phyloP scores from a whole-genome alignment of 2,888 invertebrate genomes.

The Brachyptera putata region DNA sequence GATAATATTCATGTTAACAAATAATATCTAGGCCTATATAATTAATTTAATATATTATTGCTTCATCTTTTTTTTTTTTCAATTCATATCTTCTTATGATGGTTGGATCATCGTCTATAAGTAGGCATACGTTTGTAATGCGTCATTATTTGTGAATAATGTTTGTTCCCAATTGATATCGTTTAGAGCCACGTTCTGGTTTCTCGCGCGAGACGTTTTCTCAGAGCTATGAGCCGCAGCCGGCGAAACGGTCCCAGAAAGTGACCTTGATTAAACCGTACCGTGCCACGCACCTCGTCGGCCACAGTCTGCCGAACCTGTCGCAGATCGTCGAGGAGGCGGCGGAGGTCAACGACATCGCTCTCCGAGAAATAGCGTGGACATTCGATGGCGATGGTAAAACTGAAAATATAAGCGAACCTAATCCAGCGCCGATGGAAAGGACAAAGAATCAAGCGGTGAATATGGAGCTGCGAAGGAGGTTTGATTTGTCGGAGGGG shows the following conservation, averaged over 20 bases:
- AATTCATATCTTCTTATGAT: no score
- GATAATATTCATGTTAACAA: no score
- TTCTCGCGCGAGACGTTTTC: background rate
- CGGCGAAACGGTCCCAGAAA: background rate
- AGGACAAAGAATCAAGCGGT: background rate
- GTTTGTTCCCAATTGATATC: no score
- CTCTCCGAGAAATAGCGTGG: background rate
- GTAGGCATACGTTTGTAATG: no score
- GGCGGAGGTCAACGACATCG: background rate
- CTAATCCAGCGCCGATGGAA: background rate
- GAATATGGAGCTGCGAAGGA: background rate
- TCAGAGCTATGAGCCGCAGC: background rate
- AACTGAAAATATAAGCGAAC: background rate
- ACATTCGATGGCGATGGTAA: background rate
- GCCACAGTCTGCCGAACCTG: slow-evolving; percentile 3
- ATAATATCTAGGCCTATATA: no score
- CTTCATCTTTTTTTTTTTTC: no score
- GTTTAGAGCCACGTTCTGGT: background rate
- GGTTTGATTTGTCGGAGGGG: background rate
- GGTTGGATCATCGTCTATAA: no score
- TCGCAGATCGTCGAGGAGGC: background rate
- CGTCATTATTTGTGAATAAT: no score
- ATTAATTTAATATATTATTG: no score
- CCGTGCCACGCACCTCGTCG: background rate
- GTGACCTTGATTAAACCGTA: background rate